Evolutionary conservation across 1,140 invertebrate genomes (phyloP).

Genomic region (Solen grandis): DNA sequence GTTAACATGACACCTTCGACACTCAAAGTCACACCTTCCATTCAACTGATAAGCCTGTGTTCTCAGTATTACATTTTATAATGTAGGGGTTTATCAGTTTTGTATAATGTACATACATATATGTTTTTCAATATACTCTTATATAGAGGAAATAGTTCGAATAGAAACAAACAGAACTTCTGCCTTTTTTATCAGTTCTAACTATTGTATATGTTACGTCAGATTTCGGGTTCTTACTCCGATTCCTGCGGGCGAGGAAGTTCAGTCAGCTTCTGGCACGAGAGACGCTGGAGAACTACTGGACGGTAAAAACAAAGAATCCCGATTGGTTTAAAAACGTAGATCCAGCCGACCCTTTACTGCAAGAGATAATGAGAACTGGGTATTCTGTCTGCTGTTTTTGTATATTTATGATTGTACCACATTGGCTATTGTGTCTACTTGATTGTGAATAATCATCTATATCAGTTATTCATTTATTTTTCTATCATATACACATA

Average conservation of each 20-base stretch:
- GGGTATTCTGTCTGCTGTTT: too few relatives aligned
- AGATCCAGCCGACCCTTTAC: constrained; percentile 86
- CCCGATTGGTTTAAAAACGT: constrained; percentile 91
- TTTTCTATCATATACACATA: too few relatives aligned
- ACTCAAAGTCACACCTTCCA: not conserved
- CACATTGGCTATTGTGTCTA: too few relatives aligned
- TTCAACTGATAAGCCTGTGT: not conserved
- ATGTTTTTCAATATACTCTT: not conserved
- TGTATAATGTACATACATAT: not conserved
- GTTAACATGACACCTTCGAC: too few relatives aligned
- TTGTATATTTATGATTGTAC: too few relatives aligned
- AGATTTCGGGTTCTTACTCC: too few relatives aligned
- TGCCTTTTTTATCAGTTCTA: constrained; percentile 70
- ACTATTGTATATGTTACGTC: constrained; percentile 90
- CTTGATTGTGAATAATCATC: too few relatives aligned
- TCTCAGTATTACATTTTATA: too few relatives aligned
- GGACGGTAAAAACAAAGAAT: constrained; percentile 89
- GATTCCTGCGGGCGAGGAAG: constrained; percentile 91
- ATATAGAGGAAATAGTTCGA: not conserved
- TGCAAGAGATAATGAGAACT: constrained; percentile 88
- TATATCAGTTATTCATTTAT: too few relatives aligned
- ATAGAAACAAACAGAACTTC: not conserved
- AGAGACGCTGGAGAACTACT: constrained; percentile 91
- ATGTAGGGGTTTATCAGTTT: not conserved
- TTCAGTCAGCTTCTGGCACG: constrained; percentile 90